Conservation (phyloP, 2,113 vertebrate species). For the Apteryx mantelli region DNA sequence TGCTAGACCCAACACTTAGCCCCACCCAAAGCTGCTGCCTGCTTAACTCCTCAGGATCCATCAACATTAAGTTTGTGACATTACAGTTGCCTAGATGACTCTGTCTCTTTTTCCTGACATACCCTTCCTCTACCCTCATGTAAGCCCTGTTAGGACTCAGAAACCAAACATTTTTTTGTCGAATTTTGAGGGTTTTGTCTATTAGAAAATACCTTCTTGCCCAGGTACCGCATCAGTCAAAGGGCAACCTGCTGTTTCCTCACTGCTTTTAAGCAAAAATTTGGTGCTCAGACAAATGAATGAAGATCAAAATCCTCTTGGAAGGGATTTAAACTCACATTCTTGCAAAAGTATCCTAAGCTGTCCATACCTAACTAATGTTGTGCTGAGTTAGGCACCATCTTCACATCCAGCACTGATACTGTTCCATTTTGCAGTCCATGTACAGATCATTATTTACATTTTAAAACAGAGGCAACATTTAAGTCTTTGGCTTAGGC, state of each 20-base stretch:
- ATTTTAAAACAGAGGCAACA: background rate
- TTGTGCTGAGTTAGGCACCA: background rate
- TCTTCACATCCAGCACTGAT: background rate
- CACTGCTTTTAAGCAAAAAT: background rate
- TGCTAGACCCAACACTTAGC: background rate
- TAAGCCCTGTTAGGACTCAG: background rate
- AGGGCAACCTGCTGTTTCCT: background rate
- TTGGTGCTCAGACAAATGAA: background rate
- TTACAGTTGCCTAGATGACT: background rate
- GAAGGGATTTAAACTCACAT: background rate
- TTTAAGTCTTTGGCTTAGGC: background rate
- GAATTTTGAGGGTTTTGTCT: background rate
- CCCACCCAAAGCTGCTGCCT: background rate
- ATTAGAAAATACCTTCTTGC: background rate
- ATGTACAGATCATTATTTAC: background rate
- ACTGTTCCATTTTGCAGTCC: background rate
- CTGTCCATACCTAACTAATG: background rate
- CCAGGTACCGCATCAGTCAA: background rate
- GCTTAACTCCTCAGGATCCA: background rate
- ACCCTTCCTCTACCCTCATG: background rate
- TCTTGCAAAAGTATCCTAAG: background rate
- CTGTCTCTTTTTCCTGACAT: background rate
- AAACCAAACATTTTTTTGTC: background rate
- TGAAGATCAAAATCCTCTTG: background rate
- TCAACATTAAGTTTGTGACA: background rate